Conservation (phyloP, 2,113 vertebrate genomes). For the Callipepla squamata region DNA sequence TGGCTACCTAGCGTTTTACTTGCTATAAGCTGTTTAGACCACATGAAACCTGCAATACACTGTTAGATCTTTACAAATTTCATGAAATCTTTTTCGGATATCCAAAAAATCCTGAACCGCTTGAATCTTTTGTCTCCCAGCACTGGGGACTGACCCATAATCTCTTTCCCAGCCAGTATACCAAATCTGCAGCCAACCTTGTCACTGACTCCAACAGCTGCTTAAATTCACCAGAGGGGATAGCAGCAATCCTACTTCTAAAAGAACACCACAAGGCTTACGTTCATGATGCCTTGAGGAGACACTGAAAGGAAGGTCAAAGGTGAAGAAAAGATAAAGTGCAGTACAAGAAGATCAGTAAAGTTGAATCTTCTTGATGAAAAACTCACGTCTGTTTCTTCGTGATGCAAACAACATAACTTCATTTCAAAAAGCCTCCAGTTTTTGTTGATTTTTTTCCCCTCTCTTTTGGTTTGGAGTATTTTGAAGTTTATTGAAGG, state of each 20-base stretch:
- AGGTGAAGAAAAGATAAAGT: conserved; percentile 97
- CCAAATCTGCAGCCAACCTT: conserved; percentile 91
- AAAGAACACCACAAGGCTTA: conserved; percentile 93
- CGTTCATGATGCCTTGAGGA: conserved; percentile 87
- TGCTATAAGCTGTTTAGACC: conserved; percentile 82
- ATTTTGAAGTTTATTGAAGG: conserved; percentile 75
- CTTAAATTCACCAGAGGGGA: conserved; percentile 90
- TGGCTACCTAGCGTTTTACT: conserved; percentile 73
- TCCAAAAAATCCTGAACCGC: conserved; percentile 88
- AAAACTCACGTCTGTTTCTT: conserved; percentile 81
- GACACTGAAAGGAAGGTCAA: conserved; percentile 91
- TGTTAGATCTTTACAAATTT: conserved; percentile 91
- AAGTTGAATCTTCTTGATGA: conserved; percentile 83
- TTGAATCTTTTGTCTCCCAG: conserved; percentile 88
- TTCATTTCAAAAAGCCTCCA: conserved; percentile 85
- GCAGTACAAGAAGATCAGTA: conserved; percentile 96
- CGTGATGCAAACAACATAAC: conserved; percentile 75
- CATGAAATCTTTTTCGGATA: conserved; percentile 92
- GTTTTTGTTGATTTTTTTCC: conserved; percentile 72
- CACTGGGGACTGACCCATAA: conserved; percentile 88
- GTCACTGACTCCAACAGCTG: conserved; percentile 88
- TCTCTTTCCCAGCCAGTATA: conserved; percentile 95
- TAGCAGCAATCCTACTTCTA: conserved; percentile 89
- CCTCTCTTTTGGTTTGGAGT: conserved; percentile 64
- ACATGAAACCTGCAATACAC: conserved; percentile 79